Evolutionary conservation across 2,888 invertebrate genomes (phyloP).

Genomic region (Noctua janthina): DNA sequence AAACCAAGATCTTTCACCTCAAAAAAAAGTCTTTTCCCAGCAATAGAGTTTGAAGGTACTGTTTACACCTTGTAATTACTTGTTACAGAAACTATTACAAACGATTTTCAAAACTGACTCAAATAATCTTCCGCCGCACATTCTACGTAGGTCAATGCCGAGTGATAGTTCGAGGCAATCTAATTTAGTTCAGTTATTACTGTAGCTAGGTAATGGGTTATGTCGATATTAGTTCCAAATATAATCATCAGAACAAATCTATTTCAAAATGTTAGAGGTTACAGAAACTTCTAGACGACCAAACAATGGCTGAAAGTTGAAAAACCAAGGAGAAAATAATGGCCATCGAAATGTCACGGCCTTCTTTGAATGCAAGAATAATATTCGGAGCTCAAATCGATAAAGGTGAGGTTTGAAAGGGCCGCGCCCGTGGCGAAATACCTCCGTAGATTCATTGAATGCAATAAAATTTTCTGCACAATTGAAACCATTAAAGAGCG

Average conservation of each 20-base stretch:
- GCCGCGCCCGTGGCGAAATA: constrained; percentile 76
- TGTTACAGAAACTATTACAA: not conserved
- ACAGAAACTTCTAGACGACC: constrained; percentile 1
- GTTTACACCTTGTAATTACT: not conserved
- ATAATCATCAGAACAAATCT: constrained; percentile 13
- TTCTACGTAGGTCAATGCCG: not conserved
- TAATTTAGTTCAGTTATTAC: not conserved
- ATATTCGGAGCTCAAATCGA: constrained; percentile 73
- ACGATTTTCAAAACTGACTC: constrained; percentile 27
- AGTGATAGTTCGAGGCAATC: not conserved
- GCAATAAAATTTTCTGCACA: constrained; percentile 90
- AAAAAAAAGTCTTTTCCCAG: too few relatives aligned
- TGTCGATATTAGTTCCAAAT: not conserved
- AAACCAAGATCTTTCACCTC: too few relatives aligned
- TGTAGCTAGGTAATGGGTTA: not conserved
- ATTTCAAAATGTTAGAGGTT: constrained; percentile 26
- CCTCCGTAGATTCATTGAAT: constrained; percentile 84
- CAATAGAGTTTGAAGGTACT: too few relatives aligned
- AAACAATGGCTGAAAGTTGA: constrained; percentile 33
- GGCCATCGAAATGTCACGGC: constrained; percentile 61
- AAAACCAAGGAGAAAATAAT: constrained; percentile 56
- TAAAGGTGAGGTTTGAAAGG: constrained; percentile 80
- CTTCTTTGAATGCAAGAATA: constrained; percentile 69
- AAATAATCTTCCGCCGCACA: not conserved
- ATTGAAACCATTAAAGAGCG: constrained; percentile 88